These are phyloP conservation scores for Myotis brandtii DNA, from an alignment of 2,113 vertebrate species.

Conservation along the genomic window DNA sequence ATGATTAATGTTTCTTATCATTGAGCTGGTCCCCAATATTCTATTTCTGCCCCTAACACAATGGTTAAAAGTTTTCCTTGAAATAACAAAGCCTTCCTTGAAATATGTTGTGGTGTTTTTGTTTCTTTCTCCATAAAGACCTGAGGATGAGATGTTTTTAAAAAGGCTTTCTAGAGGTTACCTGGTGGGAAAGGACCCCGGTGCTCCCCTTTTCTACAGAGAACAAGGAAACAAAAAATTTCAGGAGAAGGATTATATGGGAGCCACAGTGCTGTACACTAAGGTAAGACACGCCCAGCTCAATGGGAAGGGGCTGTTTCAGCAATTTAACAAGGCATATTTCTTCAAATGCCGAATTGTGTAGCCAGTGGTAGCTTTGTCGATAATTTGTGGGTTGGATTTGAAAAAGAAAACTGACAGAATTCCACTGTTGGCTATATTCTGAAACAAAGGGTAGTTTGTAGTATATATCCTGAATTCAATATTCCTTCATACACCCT, in stretches of 20 bases:
- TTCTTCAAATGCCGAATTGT: neutral
- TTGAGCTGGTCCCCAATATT: no score
- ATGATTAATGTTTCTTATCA: no score
- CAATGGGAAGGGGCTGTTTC: neutral
- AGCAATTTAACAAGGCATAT: neutral
- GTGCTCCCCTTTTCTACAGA: conserved; percentile 85
- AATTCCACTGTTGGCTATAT: conserved; percentile 24
- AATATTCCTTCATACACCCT: neutral
- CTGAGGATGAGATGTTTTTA: conserved; percentile 86
- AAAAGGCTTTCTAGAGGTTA: conserved; percentile 78
- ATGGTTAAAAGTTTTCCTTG: neutral
- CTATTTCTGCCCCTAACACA: no score
- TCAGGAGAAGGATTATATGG: conserved; percentile 84
- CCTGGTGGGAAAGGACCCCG: conserved; percentile 85
- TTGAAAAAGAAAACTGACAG: conserved; percentile 16
- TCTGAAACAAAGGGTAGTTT: conserved; percentile 21
- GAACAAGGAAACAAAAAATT: conserved; percentile 93
- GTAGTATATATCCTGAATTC: neutral
- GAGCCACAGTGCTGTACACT: conserved; percentile 90
- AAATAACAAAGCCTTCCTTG: conserved; percentile 6
- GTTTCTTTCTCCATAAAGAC: conserved; percentile 70
- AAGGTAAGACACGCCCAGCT: conserved; percentile 84
- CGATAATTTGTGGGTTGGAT: neutral
- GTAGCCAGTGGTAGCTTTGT: neutral
- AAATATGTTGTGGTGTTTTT: neutral